A percentile compares a stretch with the other conserved stretches of the same genome.
Conservation (phyloP, 2,113 vertebrate species). For the Neotoma lepida region DNA sequence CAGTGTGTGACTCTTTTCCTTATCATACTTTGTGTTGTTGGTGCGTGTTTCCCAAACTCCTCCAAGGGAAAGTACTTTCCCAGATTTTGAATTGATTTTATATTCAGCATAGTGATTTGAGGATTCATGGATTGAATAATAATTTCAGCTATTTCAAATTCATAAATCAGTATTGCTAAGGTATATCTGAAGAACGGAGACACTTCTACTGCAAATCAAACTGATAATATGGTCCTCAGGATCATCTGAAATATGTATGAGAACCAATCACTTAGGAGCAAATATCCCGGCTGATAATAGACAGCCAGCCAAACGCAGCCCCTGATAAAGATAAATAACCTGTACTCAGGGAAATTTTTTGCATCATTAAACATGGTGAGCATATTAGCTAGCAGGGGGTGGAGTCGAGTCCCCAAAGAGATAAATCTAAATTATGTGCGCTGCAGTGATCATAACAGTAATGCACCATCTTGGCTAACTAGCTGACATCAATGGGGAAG, state of each 20-base stretch:
- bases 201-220: slow-evolving; percentile 85
- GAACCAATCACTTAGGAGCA: slow-evolving; percentile 87
- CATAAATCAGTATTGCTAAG: slow-evolving; percentile 86
- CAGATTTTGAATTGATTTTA: slow-evolving; percentile 83
- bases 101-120: slow-evolving; percentile 84
- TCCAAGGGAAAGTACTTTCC: slow-evolving; percentile 67
- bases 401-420: slow-evolving; percentile 92
- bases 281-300: slow-evolving; percentile 88
- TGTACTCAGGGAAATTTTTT: slow-evolving; percentile 94
- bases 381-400: slow-evolving; percentile 92
- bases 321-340: slow-evolving; percentile 96
- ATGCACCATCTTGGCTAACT: slow-evolving; percentile 88
- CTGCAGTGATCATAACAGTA: slow-evolving; percentile 90
- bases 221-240: slow-evolving; percentile 83
- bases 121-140: slow-evolving; percentile 83
- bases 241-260: slow-evolving; percentile 89
- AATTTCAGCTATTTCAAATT: slow-evolving; percentile 83
- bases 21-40: slow-evolving; percentile 27
- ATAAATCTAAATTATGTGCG: slow-evolving; percentile 92
- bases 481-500: slow-evolving; percentile 90
- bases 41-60: background rate
- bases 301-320: slow-evolving; percentile 87
- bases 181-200: slow-evolving; percentile 85
- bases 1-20: background rate
- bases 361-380: slow-evolving; percentile 96